These are phyloP conservation scores for Chionis minor DNA, from an alignment of 2,113 vertebrate species.

Conservation along the genomic window DNA sequence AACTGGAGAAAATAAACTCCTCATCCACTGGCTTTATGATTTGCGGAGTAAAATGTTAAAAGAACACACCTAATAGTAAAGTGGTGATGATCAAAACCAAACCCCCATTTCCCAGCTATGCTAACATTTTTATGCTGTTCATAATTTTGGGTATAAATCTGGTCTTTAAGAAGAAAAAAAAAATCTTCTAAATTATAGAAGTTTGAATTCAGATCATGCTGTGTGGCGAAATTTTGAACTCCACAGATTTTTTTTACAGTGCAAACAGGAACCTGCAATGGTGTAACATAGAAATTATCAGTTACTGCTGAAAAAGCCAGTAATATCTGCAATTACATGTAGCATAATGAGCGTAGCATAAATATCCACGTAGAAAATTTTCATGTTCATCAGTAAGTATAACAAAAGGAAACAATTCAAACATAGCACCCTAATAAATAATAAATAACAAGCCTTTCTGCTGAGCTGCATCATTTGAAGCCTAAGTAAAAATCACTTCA, in stretches of 20 bases:
- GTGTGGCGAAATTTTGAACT: background rate
- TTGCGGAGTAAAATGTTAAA: background rate
- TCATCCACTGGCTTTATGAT: background rate
- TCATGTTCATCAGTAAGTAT: background rate
- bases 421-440: background rate
- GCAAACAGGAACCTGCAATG: background rate
- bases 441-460: background rate
- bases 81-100: background rate
- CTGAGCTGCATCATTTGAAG: background rate
- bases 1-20: background rate
- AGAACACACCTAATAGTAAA: background rate
- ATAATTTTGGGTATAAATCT: background rate
- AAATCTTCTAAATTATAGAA: accelerated
- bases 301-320: background rate
- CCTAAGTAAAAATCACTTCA: background rate
- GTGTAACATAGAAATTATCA: background rate
- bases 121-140: background rate
- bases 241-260: background rate
- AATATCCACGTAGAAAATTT: background rate
- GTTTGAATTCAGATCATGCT: background rate
- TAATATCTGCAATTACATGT: background rate
- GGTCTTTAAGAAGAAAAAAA: background rate
- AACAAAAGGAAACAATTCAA: background rate
- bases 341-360: background rate
- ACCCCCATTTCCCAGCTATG: background rate